Base-by-base conservation (phyloP, 2,797 vertebrate genomes). In the Myotis pilosus region DNA sequence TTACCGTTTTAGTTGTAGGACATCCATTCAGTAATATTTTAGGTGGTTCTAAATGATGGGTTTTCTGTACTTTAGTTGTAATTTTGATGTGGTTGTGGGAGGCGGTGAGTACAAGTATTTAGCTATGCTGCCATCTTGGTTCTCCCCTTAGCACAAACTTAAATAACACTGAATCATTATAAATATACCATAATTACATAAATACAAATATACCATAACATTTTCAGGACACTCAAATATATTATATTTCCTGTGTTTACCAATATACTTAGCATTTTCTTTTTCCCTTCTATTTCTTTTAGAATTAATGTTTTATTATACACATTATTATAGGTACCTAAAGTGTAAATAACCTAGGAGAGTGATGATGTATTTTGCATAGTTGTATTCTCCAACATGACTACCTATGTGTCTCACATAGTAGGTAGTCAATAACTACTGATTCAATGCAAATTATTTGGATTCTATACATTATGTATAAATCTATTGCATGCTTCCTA, bases 391-490 rank as follows among this genome's bases (percentile, higher is more conserved):
- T 87, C 17, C 30, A 94, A 44, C 16, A 12, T 53, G 66, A 57
- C 60, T 69, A 13, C 66, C 6, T 85, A 33, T 28, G 17, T 72
- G 51, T 23, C 76, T 89, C 69, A 87, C 92, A 68, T 15, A 95
- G 89, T 93, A 95, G 87, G 66, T 95, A 23, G 44, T 87, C 60
- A 91, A 55, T 30, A 87, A 8, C 36, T 94, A 84, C 69, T 78
- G 68, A 82, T 89, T 95, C 94, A 87, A 53, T 74, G 33, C 44
- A 86, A 75, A 89, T 85, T 91, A 68, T 92, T 95, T 89, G 36
- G 60, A 10, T 38, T 85, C 22, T 81, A 89, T 89, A 92, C 93
- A 89, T 95, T 91, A 87, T 10, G 5, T 82, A 66, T 64, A 89
- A 84, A 71, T 89, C 49, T 91, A 81, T 94, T 94, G 74, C 66